phyloP scores from a whole-genome alignment of 2,113 vertebrate species.

The Irena cyanogastra region DNA sequence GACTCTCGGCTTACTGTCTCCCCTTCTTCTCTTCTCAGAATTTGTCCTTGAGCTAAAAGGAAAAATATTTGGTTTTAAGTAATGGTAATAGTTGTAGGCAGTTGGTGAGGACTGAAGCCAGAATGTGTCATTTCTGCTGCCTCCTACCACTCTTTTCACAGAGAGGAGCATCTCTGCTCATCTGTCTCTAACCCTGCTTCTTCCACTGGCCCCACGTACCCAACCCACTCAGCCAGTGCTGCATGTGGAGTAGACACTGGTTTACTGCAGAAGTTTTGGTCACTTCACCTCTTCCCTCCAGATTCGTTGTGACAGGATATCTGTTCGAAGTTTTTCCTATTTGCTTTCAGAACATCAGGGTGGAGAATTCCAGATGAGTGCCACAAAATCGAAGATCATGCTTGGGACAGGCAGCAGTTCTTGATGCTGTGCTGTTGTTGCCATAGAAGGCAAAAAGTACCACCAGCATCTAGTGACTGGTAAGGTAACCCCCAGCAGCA shows the following conservation, averaged over 20 bases:
- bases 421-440: not conserved
- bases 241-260: fast-evolving
- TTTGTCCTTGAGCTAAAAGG: not conserved
- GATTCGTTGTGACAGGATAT: not conserved
- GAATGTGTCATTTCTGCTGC: not conserved
- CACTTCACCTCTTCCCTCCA: not conserved
- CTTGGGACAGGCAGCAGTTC: not conserved
- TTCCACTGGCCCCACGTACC: not conserved
- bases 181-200: not conserved
- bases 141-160: not conserved
- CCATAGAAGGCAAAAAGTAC: not conserved
- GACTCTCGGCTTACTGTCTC: not conserved
- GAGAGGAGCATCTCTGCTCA: not conserved
- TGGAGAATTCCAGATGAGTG: not conserved
- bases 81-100: not conserved
- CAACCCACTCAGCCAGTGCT: not conserved
- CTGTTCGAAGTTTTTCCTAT: not conserved
- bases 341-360: not conserved
- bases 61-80: not conserved
- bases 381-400: not conserved
- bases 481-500: not conserved
- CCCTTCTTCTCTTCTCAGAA: not conserved
- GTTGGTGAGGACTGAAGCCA: not conserved
- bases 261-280: not conserved
- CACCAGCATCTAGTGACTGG: not conserved